Base-by-base conservation (phyloP, 2,797 vertebrate species). In the Distichodus sexfasciatus region DNA sequence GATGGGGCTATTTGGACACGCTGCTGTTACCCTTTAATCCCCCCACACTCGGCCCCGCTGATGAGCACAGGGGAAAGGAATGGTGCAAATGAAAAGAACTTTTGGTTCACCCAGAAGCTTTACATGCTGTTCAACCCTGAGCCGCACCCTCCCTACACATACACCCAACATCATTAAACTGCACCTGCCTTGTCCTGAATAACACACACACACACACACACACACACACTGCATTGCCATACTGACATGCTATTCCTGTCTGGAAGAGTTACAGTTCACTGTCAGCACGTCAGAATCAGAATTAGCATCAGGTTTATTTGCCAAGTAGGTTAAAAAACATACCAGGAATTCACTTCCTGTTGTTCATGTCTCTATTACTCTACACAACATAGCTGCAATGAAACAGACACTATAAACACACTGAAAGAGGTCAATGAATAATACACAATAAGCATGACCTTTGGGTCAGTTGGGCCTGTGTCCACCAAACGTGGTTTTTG, bases 1-100 rank as follows among this genome's bases (percentile, higher is more conserved):
- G 50, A 54, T 73, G 75, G 72, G 71, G 76, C 76, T 85, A 85
- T 86, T 84, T 86, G 77, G 84, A 87, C 83, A 79, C 74, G 81
- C 75, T 77, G 67, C 70, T 66, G 53, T 81, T 71, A 81, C 82
- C 55, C 48, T 38, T 63, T 21, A 43, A 26, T 15, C 75, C 76
- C 69, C 76, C 83, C 71, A 76, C 43, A 41, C 76, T 82, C 72
- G 58, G 66, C 74, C 69, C 81, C 70, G 77, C 41, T 74, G 44
- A 83, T 62, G 66, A 73, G 65, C 72, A 31, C 67, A 10, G 61
- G 23, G 62, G 36, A 55, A 72, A 73, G 26, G 80, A 80, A 79
- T 68, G 69, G 79, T 69, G 44, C 79, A 70, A 12, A 3, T 35
- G 48, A 55, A 57, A 33, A 43, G 19, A 19, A 47, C 7, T 46